These are phyloP conservation scores for Eumerus sabulonum DNA, from an alignment of 2,888 invertebrate species.

Conservation along the genomic window DNA sequence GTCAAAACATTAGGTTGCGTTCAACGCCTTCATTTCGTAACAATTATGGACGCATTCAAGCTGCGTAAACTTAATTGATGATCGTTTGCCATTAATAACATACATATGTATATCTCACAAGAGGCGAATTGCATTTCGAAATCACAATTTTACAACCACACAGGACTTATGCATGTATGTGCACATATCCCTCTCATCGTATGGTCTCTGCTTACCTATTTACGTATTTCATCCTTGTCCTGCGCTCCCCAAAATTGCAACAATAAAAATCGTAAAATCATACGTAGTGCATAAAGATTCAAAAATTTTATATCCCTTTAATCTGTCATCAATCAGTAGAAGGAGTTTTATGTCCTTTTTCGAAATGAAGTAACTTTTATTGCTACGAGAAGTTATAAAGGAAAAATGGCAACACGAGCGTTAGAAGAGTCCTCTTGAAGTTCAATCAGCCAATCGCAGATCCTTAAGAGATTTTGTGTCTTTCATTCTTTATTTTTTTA, in stretches of 20 bases:
- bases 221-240: neutral
- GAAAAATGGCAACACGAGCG: slow-evolving; percentile 46
- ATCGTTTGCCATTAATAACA: slow-evolving; percentile 44
- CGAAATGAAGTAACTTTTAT: slow-evolving; percentile 62
- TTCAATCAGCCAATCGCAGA: slow-evolving; percentile 63
- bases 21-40: neutral
- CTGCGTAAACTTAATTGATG: slow-evolving; percentile 42
- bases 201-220: no score
- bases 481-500: slow-evolving; percentile 32
- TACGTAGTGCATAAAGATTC: slow-evolving; percentile 7
- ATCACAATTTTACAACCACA: slow-evolving; percentile 42
- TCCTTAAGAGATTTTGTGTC: slow-evolving; percentile 35
- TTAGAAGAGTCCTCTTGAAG: slow-evolving; percentile 3
- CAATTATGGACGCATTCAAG: slow-evolving; percentile 10
- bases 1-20: no score
- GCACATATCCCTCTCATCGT: neutral
- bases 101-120: no score
- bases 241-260: slow-evolving; percentile 34
- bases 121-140: slow-evolving; percentile 33
- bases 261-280: slow-evolving; percentile 51
- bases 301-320: slow-evolving; percentile 55
- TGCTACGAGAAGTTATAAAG: slow-evolving; percentile 47
- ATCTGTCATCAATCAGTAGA: slow-evolving; percentile 64
- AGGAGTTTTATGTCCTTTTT: slow-evolving; percentile 44
- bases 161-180: slow-evolving; percentile 11